Percentiles rank a stretch among this genome's conserved stretches.
Conservation (phyloP, 2,888 invertebrate genomes). For the Orthonevra nobilis region DNA sequence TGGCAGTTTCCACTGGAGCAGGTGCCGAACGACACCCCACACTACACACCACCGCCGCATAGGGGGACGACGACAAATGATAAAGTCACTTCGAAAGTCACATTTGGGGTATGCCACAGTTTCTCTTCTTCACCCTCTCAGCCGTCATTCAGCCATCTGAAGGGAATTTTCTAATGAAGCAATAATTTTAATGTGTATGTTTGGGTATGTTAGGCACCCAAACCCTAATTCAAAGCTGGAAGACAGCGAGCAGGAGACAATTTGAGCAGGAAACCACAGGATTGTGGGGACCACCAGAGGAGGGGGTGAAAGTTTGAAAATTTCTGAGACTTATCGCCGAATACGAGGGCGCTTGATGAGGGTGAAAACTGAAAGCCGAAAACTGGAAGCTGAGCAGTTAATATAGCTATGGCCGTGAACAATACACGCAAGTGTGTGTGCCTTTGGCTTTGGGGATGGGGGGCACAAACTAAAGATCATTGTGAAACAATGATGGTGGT, state of each 20-base stretch:
- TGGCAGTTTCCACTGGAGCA: slow-evolving; percentile 19
- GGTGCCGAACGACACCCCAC: slow-evolving; percentile 44
- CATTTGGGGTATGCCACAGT: slow-evolving; percentile 42
- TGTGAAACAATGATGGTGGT: slow-evolving; percentile 8
- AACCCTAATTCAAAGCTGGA: no score
- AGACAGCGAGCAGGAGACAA: neutral
- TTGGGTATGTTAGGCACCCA: no score
- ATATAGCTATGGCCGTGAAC: slow-evolving; percentile 4
- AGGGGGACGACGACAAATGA: slow-evolving; percentile 11
- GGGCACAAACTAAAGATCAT: no score
- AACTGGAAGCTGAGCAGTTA: no score
- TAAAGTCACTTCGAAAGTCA: slow-evolving; percentile 57
- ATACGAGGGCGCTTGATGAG: slow-evolving; percentile 11
- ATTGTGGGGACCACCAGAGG: neutral
- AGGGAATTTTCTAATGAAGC: slow-evolving; percentile 39
- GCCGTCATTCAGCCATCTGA: slow-evolving; percentile 6
- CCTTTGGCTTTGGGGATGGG: no score
- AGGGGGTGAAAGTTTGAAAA: slow-evolving; percentile 4
- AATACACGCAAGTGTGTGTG: no score
- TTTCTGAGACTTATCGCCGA: slow-evolving; percentile 3
- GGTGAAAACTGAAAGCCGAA: no score
- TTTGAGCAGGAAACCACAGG: neutral
- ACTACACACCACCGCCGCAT: neutral
- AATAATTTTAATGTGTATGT: slow-evolving; percentile 41
- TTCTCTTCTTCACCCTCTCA: slow-evolving; percentile 9